Percentiles rank a stretch among this genome's conserved stretches.
These are phyloP conservation scores for Hafferia zeledoni DNA, from an alignment of 2,797 vertebrate species.

Conservation along the genomic window DNA sequence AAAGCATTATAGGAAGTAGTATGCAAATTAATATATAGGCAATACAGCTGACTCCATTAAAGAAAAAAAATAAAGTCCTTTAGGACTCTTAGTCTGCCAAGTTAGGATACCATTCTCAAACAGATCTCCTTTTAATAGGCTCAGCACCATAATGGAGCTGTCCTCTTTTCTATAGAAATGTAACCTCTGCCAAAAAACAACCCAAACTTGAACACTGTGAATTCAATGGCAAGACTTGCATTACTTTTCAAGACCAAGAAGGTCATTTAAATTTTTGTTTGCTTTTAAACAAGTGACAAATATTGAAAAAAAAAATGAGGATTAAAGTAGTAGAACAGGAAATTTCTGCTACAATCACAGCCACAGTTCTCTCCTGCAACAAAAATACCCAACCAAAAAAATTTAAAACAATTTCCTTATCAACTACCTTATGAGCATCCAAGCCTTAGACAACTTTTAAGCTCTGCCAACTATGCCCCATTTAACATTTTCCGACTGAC, in stretches of 20 bases:
- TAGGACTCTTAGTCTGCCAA: conserved; percentile 23
- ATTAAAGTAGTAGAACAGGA: conserved; percentile 27
- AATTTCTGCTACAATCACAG: conserved; percentile 29
- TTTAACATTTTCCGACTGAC: conserved; percentile 52
- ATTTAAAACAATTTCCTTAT: conserved; percentile 12
- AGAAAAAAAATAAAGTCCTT: not conserved
- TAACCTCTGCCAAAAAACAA: not conserved
- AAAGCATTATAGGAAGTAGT: conserved; percentile 65
- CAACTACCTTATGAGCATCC: conserved; percentile 38
- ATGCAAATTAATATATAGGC: conserved; percentile 72
- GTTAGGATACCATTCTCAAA: not conserved
- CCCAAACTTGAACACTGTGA: not conserved
- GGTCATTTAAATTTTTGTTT: not conserved
- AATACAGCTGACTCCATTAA: conserved; percentile 27
- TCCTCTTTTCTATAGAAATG: not conserved
- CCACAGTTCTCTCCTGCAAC: conserved; percentile 41
- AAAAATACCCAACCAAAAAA: not conserved
- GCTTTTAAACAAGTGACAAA: conserved; percentile 31
- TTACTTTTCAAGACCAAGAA: conserved; percentile 23
- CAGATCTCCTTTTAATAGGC: not conserved
- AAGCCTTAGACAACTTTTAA: conserved; percentile 39
- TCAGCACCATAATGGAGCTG: conserved; percentile 7
- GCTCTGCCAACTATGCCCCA: conserved; percentile 32
- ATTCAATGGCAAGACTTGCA: conserved; percentile 25
- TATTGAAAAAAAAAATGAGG: not conserved